These are phyloP conservation scores for Engystomops pustulosus DNA, from an alignment of 2,113 vertebrate species.

Conservation along the genomic window DNA sequence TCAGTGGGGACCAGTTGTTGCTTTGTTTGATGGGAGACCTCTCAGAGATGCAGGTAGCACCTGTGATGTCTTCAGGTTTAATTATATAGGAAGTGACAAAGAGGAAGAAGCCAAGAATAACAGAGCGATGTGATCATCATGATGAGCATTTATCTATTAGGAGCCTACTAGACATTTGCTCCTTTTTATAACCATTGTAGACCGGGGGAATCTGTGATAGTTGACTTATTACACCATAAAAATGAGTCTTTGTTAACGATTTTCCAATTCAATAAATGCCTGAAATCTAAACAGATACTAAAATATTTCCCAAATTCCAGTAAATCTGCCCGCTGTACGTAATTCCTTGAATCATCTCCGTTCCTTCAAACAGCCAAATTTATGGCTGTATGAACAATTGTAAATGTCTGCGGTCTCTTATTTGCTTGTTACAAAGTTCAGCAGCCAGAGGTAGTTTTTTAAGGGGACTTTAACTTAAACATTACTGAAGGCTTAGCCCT, in stretches of 20 bases:
- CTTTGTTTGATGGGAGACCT: neutral
- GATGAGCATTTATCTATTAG: neutral
- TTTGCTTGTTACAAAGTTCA: conserved; percentile 35
- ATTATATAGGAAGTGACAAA: too few relatives aligned
- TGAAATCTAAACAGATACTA: conserved; percentile 22
- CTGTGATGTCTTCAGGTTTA: neutral
- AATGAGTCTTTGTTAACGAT: conserved; percentile 4
- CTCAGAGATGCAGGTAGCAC: neutral
- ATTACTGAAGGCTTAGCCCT: neutral
- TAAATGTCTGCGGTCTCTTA: conserved; percentile 42
- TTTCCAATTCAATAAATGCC: conserved; percentile 29
- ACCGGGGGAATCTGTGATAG: neutral
- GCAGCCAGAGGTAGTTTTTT: neutral
- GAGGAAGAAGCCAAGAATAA: neutral
- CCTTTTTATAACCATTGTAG: conserved; percentile 13
- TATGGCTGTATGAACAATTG: conserved; percentile 29
- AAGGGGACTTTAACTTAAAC: conserved; percentile 19
- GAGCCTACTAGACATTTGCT: neutral
- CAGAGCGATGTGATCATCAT: neutral
- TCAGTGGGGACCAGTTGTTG: too few relatives aligned
- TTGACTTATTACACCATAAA: conserved; percentile 15
- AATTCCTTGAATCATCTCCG: conserved; percentile 34
- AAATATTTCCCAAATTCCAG: conserved; percentile 38
- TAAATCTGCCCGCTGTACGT: conserved; percentile 22
- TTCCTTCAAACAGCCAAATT: conserved; percentile 26